Base-by-base conservation (phyloP, 2,797 vertebrate genomes). In the Centroberyx gerrardi region DNA sequence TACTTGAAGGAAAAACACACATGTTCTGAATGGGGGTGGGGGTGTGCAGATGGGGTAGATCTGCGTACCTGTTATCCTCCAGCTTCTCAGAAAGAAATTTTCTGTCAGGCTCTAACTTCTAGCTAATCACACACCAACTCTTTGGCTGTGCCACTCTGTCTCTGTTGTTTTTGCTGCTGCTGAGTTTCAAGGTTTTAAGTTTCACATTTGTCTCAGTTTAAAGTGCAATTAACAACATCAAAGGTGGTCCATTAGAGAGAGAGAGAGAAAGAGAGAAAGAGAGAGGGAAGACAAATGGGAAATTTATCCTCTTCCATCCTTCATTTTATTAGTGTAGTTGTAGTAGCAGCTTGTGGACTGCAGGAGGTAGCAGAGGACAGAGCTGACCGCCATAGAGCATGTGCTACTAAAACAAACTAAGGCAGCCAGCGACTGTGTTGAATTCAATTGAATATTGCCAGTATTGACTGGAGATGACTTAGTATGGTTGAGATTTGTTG, bases 281-380 rank as follows among this genome's bases (percentile, higher is more conserved):
- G 2, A 7, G 28, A 14, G 22, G 2, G 5, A 48, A 44, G 9
- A 58, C 28, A 48, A 4, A 4, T 29, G 28, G 60, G 27, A 27
- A 44, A 8, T 7, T 17, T 36, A n/a, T 65, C 6, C 15, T 17
- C 13, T 27, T 54, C 46, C 9, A 49, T 31, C 27, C 10, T n/a
- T 29, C 42, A 12, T 53, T 1, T 4, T 28, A 8, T 51, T 10
- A 33, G 17, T 54, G 27, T 58, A 9, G 27, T 36, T 84, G 90
- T 70, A 87, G 61, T 90, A 80, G 15, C 72, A 74, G 3, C 15
- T 48, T 76, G 0, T 71, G 17, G 62, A 31, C 91, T 84, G 72
- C 74, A 84, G 90, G 79, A 15, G 91, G 91, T 84, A 86, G 88
- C 82, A 92, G 79, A 91, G 72, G 65, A 60, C 63, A 44, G 9